These are phyloP conservation scores for Salminus brasiliensis DNA, from an alignment of 2,113 vertebrate species.

Conservation along the genomic window DNA sequence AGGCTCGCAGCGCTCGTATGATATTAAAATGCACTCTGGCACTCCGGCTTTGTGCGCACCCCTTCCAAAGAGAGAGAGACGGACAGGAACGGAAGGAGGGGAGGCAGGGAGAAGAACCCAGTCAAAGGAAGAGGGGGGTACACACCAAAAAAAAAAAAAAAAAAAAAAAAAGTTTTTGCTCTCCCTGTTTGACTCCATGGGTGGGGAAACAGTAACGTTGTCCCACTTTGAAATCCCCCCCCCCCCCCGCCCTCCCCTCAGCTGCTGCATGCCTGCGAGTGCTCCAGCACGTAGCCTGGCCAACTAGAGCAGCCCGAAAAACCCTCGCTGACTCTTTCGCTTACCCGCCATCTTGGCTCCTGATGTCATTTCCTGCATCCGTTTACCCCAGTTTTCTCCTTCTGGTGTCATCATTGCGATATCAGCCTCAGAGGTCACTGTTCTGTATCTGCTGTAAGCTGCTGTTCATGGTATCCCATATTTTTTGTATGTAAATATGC, in stretches of 20 bases:
- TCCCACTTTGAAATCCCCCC: constrained; percentile 45
- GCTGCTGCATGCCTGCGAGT: neutral
- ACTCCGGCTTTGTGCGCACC: constrained; percentile 29
- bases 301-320: neutral
- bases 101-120: neutral
- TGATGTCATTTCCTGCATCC: constrained; percentile 35
- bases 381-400: constrained; percentile 26
- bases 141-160: neutral
- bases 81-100: neutral
- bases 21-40: constrained; percentile 51
- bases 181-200: constrained; percentile 33
- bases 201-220: constrained; percentile 39
- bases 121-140: neutral
- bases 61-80: neutral
- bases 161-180: constrained; percentile 14
- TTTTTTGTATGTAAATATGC: no score
- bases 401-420: neutral
- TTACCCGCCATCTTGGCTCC: constrained; percentile 16
- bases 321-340: no score
- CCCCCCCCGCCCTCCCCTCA: no score
- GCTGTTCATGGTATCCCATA: no score
- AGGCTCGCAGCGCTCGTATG: constrained; percentile 46
- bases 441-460: no score
- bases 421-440: neutral
- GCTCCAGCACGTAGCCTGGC: neutral